Evolutionary conservation across 2,888 invertebrate genomes (phyloP).

Genomic region (Auanema freiburgensis): DNA sequence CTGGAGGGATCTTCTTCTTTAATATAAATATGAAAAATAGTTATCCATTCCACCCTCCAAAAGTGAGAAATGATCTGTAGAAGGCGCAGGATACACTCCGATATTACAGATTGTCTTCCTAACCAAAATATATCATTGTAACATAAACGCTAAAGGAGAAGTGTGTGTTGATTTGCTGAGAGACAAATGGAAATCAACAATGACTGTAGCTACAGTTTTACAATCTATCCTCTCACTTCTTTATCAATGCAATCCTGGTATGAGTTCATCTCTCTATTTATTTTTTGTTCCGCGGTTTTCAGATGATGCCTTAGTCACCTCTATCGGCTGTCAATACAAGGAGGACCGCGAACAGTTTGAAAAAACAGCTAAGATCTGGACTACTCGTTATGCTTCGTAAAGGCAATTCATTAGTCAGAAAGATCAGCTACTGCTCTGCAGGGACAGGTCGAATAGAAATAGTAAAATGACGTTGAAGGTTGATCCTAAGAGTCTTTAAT

Average conservation of each 20-base stretch:
- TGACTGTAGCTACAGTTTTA: conserved; percentile 95
- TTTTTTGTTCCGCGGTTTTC: neutral
- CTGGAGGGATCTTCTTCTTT: conserved; percentile 95
- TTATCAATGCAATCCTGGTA: conserved; percentile 68
- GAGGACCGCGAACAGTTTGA: conserved; percentile 77
- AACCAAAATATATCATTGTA: conserved; percentile 98
- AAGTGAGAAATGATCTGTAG: conserved; percentile 71
- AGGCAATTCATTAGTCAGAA: neutral
- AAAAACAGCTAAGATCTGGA: conserved; percentile 85
- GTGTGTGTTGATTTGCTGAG: conserved; percentile 15
- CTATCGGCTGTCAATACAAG: conserved; percentile 95
- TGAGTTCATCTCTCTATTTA: neutral
- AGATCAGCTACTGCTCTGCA: too few species aligned
- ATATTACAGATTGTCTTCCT: conserved; percentile 74
- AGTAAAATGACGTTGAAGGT: too few species aligned
- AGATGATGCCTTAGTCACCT: conserved; percentile 90
- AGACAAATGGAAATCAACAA: conserved; percentile 96
- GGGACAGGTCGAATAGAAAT: too few species aligned
- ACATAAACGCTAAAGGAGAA: conserved; percentile 92
- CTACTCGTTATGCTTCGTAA: conserved; percentile 94
- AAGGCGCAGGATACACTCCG: neutral
- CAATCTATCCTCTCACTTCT: conserved; percentile 95
- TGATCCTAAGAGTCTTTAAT: too few species aligned
- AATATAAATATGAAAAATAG: conserved; percentile 96
- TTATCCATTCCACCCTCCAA: conserved; percentile 97